Evolutionary conservation across 2,888 invertebrate species (phyloP).

Genomic region (Megaustenia siamemsis): DNA sequence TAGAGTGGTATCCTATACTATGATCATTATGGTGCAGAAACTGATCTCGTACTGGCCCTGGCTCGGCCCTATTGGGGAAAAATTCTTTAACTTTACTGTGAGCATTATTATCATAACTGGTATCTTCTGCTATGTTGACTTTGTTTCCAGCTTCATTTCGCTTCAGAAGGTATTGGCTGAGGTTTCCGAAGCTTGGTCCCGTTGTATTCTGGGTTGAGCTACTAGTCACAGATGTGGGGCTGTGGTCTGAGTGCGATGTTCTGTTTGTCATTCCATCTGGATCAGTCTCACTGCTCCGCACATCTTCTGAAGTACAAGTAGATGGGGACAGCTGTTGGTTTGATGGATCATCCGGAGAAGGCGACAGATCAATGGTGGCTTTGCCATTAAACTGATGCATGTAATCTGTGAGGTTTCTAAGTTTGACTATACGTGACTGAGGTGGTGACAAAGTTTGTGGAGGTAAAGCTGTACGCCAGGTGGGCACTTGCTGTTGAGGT

Average conservation of each 20-base stretch:
- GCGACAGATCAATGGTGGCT: conserved; percentile 74
- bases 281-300: conserved; percentile 71
- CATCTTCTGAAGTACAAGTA: conserved; percentile 70
- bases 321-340: conserved; percentile 71
- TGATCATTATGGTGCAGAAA: conserved; percentile 42
- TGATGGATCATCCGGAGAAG: conserved; percentile 73
- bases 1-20: conserved; percentile 19
- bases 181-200: conserved; percentile 68
- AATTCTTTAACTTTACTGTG: not conserved
- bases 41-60: conserved; percentile 10
- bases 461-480: conserved; percentile 69
- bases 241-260: conserved; percentile 64
- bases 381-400: conserved; percentile 67
- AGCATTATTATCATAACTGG: not conserved
- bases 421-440: conserved; percentile 68
- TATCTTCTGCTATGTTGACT: conserved; percentile 44
- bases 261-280: conserved; percentile 59
- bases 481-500: conserved; percentile 56
- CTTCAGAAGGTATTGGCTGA: conserved; percentile 71
- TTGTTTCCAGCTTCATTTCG: conserved; percentile 62
- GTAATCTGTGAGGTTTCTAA: conserved; percentile 71
- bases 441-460: conserved; percentile 68
- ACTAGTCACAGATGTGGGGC: conserved; percentile 71
- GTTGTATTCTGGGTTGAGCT: conserved; percentile 64
- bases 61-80: conserved; percentile 12